phyloP scores from a whole-genome alignment of 2,113 vertebrate species.

The Chamaea fasciata region DNA sequence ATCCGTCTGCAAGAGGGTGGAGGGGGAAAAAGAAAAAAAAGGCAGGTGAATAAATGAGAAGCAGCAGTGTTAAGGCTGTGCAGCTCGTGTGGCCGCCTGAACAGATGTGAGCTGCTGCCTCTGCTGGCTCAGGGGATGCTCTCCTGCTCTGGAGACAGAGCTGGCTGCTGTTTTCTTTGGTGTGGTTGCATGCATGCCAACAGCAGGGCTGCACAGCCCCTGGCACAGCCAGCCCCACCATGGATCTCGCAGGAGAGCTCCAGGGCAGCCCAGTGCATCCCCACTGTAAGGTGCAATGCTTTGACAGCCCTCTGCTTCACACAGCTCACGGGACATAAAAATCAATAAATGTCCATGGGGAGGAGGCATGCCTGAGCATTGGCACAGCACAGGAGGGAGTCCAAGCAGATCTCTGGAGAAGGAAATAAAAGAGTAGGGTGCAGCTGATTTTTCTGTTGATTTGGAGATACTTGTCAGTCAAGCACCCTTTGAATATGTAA shows the following conservation, averaged over 20 bases:
- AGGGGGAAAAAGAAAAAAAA: neutral
- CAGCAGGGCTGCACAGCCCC: neutral
- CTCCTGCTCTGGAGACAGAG: neutral
- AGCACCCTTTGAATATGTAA: neutral
- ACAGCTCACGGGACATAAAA: neutral
- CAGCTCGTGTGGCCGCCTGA: neutral
- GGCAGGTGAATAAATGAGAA: slow-evolving; percentile 43
- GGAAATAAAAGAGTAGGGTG: neutral
- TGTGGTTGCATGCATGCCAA: neutral
- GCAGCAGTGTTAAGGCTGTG: neutral
- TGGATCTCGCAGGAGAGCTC: accelerated
- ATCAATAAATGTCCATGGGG: accelerated
- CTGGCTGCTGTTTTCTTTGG: neutral
- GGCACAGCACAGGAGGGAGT: neutral
- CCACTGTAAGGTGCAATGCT: accelerated
- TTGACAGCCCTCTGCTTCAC: neutral
- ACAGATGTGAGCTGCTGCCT: neutral
- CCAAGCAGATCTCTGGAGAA: neutral
- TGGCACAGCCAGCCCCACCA: accelerated
- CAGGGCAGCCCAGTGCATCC: neutral
- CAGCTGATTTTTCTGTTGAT: neutral
- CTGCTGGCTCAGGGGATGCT: neutral
- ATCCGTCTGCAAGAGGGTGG: neutral
- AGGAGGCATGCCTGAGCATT: neutral
- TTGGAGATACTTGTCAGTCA: neutral